phyloP scores from a whole-genome alignment of 2,797 vertebrate genomes.

The Callimico goeldii region DNA sequence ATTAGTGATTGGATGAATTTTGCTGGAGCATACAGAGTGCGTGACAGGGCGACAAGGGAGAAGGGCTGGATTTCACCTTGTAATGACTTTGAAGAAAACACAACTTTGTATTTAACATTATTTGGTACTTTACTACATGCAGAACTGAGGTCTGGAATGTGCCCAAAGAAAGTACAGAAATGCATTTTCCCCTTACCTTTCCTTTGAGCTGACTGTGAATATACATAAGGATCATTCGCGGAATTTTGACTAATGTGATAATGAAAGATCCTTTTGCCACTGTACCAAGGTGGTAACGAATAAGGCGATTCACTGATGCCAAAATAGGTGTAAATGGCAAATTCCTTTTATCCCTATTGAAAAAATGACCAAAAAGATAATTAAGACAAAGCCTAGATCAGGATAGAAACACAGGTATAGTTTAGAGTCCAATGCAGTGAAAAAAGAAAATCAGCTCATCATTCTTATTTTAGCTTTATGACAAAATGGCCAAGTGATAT shows the following conservation, averaged over 20 bases:
- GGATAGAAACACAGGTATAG: constrained; percentile 12
- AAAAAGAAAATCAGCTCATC: background rate
- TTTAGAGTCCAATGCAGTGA: background rate
- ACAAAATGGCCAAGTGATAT: constrained; percentile 19
- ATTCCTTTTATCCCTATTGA: constrained; percentile 93
- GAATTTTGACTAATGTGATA: constrained; percentile 97
- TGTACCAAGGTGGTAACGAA: constrained; percentile 96
- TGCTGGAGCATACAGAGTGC: background rate
- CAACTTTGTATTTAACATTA: background rate
- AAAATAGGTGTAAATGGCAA: constrained; percentile 96
- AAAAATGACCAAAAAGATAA: constrained; percentile 57
- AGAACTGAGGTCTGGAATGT: background rate
- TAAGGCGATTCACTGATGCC: constrained; percentile 93
- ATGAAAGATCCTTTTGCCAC: constrained; percentile 99
- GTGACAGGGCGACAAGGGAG: background rate
- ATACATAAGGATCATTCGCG: constrained; percentile 97
- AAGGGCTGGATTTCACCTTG: background rate
- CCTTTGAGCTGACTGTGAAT: constrained; percentile 97
- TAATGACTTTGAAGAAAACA: background rate
- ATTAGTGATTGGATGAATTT: background rate
- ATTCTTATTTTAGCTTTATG: background rate
- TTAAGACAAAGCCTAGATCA: constrained; percentile 41
- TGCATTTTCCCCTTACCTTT: constrained; percentile 88
- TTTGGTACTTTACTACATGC: background rate
- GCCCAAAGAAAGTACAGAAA: background rate